These are phyloP conservation scores for Nannobrachium achirus DNA, from an alignment of 2,113 vertebrate species.

Conservation along the genomic window DNA sequence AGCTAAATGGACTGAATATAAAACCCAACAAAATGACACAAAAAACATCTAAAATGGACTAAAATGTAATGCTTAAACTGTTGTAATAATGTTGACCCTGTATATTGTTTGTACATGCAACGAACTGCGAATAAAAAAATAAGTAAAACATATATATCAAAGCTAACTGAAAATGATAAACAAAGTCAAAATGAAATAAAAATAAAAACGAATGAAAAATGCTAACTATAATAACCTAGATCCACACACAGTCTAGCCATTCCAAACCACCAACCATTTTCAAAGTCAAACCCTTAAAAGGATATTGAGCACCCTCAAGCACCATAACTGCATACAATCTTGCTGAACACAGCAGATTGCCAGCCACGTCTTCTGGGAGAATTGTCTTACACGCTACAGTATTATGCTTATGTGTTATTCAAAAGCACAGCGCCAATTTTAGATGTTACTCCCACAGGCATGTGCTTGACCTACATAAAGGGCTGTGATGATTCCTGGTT, in stretches of 20 bases:
- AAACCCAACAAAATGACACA: too few species aligned
- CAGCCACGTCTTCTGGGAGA: not conserved
- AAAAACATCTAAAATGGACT: too few species aligned
- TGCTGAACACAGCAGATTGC: not conserved
- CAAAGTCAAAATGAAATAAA: too few species aligned
- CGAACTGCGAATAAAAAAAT: too few species aligned
- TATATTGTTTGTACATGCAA: too few species aligned
- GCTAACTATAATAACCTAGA: too few species aligned
- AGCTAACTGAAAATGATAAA: too few species aligned
- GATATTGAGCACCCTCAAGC: not conserved
- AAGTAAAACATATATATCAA: too few species aligned
- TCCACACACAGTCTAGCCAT: not conserved
- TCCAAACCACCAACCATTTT: not conserved
- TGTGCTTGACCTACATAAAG: slow-evolving; percentile 67
- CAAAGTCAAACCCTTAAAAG: not conserved
- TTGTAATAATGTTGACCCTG: too few species aligned
- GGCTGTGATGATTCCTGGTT: slow-evolving; percentile 51
- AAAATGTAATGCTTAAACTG: too few species aligned
- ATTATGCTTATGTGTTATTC: slow-evolving; percentile 64
- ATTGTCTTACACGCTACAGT: not conserved
- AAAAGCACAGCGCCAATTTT: slow-evolving; percentile 67
- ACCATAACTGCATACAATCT: not conserved
- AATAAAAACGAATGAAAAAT: too few species aligned
- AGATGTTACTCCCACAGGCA: slow-evolving; percentile 53
- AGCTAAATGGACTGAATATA: too few species aligned